Base-by-base conservation (phyloP, 2,888 invertebrate species). In the Matsumyia berberina region DNA sequence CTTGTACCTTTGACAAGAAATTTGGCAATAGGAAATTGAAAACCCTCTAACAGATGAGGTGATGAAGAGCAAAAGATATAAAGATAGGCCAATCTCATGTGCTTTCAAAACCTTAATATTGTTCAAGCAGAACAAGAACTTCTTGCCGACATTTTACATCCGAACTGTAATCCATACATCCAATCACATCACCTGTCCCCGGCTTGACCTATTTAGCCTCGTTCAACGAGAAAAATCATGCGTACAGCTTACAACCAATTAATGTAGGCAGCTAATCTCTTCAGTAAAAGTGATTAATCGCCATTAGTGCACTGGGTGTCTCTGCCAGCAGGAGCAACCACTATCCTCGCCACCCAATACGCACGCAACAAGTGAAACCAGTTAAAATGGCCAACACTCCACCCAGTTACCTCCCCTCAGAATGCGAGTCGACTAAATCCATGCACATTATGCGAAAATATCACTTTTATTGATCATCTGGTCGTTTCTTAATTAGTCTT, bases 201-300 rank as follows among this genome's bases (percentile, higher is more conserved):
- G 19, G 46, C 11, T 19, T 31, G 53, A 53, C 31, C 31, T 31
- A 15, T 53, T 53, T n/a, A 82, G 70, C 70, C 62, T 51, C 58
- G 29, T 51, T 72, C 35, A 19, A 53, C 29, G 31, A 74, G 66
- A 15, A 44, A 46, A 72, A 58, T 62, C 62, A 64, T 62, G 64
- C 83, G 57, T 73, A 53, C 62, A 64, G 62, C 79, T 79, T 79
- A 79, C 83, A 57, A 80, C 69, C 69, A 74, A 83, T 83, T 83
- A 85, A 74, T 79, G 74, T 74, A 74, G 70, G 80, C 80, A 85
- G 70, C 85, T 85, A 64, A 85, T 80, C 80, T 74, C 66, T 66
- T 76, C 12, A 74, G 70, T 74, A 85, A 80, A 66, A 74, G 80
- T 85, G 85, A 80, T 85, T 85, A 80, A 85, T 85, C 69, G 85